Percentiles rank a stretch among this genome's conserved stretches.
phyloP scores from a whole-genome alignment of 2,888 invertebrate genomes.

The Platypus cylindrus region DNA sequence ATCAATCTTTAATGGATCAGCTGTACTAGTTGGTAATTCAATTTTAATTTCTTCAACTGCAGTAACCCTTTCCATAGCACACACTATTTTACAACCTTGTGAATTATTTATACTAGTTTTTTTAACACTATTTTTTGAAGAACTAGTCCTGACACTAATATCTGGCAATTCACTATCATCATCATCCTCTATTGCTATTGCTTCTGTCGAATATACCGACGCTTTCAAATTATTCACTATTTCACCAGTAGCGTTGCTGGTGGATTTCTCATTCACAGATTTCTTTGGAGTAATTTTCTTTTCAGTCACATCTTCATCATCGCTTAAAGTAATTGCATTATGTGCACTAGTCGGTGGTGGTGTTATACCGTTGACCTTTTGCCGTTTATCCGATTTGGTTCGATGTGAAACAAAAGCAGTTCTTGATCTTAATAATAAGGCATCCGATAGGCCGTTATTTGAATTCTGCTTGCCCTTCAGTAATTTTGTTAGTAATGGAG shows the following conservation, averaged over 20 bases:
- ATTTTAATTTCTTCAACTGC: no score
- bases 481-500: no score
- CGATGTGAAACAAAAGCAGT: no score
- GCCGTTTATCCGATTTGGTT: no score
- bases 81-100: no score
- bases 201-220: background rate
- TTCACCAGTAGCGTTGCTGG: background rate
- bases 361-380: no score
- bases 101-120: background rate
- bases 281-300: background rate
- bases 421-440: no score
- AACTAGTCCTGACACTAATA: background rate
- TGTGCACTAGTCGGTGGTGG: background rate
- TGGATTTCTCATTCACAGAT: background rate
- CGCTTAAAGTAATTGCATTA: slow-evolving; percentile 7
- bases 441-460: no score
- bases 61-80: no score
- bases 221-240: background rate
- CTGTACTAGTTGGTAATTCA: no score
- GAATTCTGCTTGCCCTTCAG: no score
- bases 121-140: background rate
- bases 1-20: no score
- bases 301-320: slow-evolving; percentile 11
- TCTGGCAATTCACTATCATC: background rate
- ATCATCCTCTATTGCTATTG: slow-evolving; percentile 8